A percentile compares a stretch with the other conserved stretches of the same genome.
These are phyloP conservation scores for Calidris pugnax DNA, from an alignment of 2,113 vertebrate genomes.

Conservation along the genomic window DNA sequence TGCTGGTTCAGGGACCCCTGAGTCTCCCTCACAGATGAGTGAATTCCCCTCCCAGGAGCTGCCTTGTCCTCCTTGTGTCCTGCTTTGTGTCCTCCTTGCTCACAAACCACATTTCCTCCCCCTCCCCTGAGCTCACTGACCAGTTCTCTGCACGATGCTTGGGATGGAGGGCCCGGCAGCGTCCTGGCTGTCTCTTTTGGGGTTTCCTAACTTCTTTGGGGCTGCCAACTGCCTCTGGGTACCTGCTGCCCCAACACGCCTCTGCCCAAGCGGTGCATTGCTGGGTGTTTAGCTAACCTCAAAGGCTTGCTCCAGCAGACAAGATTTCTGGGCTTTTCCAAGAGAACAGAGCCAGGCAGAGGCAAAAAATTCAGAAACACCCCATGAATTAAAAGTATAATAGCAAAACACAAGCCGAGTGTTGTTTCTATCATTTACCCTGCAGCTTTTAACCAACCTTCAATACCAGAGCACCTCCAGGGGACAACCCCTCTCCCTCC, in stretches of 20 bases:
- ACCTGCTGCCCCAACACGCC: not conserved
- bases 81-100: not conserved
- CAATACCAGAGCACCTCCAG: not conserved
- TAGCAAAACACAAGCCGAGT: not conserved
- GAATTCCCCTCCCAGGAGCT: not conserved
- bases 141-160: not conserved
- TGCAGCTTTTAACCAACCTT: not conserved
- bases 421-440: not conserved
- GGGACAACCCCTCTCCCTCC: not conserved
- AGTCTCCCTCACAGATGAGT: not conserved
- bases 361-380: not conserved
- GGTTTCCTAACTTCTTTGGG: not conserved
- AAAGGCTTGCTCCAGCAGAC: not conserved
- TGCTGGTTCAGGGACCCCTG: not conserved
- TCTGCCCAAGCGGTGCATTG: not conserved
- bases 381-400: not conserved
- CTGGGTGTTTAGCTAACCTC: not conserved
- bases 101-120: not conserved
- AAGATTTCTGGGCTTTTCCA: not conserved
- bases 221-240: not conserved
- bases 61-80: not conserved
- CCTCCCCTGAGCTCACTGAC: not conserved
- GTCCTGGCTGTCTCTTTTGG: not conserved
- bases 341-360: not conserved
- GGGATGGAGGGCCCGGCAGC: not conserved